Conservation (phyloP, 2,113 vertebrate species). For the Gobio gobio region DNA sequence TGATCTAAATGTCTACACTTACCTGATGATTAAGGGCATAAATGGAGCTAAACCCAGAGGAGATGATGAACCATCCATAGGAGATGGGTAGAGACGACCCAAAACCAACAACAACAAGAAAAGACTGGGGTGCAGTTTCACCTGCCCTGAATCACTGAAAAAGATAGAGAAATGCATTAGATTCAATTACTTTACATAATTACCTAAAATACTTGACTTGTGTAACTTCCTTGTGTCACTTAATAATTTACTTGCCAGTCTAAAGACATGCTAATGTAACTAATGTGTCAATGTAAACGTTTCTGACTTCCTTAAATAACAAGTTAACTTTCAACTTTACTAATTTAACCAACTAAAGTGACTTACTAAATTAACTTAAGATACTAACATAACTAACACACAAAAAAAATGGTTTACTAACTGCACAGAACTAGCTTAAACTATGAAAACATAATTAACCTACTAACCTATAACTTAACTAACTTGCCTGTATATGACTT, state of each 20-base stretch:
- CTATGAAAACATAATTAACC: too few species aligned
- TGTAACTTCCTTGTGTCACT: not conserved
- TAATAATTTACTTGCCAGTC: too few species aligned
- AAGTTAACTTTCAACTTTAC: not conserved
- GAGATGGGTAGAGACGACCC: constrained; percentile 92
- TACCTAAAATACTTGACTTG: not conserved
- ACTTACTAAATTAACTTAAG: not conserved
- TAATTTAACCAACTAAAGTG: not conserved
- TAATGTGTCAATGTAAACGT: not conserved
- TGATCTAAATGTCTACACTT: constrained; percentile 43
- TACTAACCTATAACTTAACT: too few species aligned
- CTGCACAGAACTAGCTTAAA: too few species aligned
- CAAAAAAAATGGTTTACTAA: too few species aligned
- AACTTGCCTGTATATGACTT: too few species aligned
- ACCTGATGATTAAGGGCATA: constrained; percentile 91
- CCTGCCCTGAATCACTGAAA: constrained; percentile 73
- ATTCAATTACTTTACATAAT: not conserved
- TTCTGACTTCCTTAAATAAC: not conserved
- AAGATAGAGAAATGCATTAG: not conserved
- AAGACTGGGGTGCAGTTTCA: constrained; percentile 87
- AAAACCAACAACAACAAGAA: constrained; percentile 91
- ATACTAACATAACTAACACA: too few species aligned
- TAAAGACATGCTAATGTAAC: too few species aligned
- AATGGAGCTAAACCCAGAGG: constrained; percentile 87
- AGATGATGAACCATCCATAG: constrained; percentile 90